A percentile compares a stretch with the other conserved stretches of the same genome.
These are phyloP conservation scores for Aptenodytes patagonicus DNA, from an alignment of 2,113 vertebrate genomes.

Conservation along the genomic window DNA sequence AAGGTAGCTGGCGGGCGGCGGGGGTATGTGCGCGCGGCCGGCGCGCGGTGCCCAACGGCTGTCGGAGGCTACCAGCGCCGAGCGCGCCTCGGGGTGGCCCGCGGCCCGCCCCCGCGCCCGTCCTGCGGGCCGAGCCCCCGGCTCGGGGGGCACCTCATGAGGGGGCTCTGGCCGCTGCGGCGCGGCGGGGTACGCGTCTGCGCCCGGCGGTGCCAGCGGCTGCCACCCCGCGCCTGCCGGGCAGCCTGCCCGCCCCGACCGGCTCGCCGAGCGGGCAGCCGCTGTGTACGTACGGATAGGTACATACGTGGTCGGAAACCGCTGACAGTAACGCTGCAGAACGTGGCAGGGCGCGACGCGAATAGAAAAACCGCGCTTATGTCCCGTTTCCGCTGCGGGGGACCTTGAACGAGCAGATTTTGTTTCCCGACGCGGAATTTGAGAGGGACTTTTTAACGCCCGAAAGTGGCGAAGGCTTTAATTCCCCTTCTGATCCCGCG, in stretches of 20 bases:
- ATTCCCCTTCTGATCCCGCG: background rate
- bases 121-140: too few species aligned
- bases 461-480: background rate
- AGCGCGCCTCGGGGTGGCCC: too few species aligned
- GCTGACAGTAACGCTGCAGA: background rate
- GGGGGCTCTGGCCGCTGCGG: too few species aligned
- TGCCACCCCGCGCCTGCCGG: background rate
- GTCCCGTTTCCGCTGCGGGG: background rate
- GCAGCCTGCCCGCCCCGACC: background rate
- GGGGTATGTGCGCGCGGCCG: too few species aligned
- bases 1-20: too few species aligned
- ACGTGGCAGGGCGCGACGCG: background rate
- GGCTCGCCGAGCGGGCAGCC: background rate
- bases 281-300: background rate
- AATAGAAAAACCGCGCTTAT: background rate
- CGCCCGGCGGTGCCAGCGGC: background rate
- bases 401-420: too few species aligned
- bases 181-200: too few species aligned
- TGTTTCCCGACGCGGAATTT: background rate
- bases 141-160: too few species aligned
- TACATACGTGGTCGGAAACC: background rate
- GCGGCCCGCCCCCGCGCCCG: too few species aligned
- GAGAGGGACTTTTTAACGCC: background rate
- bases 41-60: too few species aligned
- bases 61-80: too few species aligned